Evolutionary conservation across 2,888 invertebrate species (phyloP).

Genomic region (Branchipolynoe longqiensis): DNA sequence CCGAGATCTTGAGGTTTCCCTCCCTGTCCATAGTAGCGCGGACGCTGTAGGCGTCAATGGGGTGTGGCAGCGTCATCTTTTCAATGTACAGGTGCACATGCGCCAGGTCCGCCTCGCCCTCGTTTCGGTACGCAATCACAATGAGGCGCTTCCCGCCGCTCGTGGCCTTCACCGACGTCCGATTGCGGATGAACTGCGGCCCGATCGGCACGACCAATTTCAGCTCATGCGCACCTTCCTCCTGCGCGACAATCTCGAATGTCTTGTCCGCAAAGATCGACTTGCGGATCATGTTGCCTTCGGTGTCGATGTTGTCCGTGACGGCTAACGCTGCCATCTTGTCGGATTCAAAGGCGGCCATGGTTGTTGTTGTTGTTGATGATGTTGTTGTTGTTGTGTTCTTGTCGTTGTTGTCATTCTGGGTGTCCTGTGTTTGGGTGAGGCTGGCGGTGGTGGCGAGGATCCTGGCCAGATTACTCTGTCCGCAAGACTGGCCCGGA

Average conservation of each 20-base stretch:
- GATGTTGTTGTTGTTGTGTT: too few relatives aligned
- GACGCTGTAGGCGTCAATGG: constrained; percentile 56
- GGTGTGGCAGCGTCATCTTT: constrained; percentile 50
- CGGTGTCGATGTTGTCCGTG: neutral
- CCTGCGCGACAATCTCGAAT: constrained; percentile 20
- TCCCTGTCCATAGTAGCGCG: constrained; percentile 58
- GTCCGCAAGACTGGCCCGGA: constrained; percentile 44
- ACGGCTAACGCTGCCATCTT: neutral
- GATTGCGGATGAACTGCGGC: constrained; percentile 47
- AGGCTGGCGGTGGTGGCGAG: neutral
- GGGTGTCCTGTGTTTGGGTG: neutral
- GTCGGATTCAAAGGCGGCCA: neutral
- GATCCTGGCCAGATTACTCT: constrained; percentile 15
- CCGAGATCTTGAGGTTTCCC: constrained; percentile 56
- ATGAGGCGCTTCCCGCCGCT: constrained; percentile 56
- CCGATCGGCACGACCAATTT: constrained; percentile 52
- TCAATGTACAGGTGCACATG: constrained; percentile 56
- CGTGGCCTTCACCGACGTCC: constrained; percentile 55
- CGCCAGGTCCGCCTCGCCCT: constrained; percentile 7
- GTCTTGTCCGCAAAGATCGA: constrained; percentile 4
- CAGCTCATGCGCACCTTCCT: constrained; percentile 12
- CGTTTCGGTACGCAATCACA: constrained; percentile 37
- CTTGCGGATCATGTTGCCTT: constrained; percentile 39
- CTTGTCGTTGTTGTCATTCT: neutral
- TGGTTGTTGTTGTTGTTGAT: neutral